Percentiles rank a stretch among this genome's conserved stretches.
phyloP scores from a whole-genome alignment of 2,797 vertebrate species.

The Darevskia mixta region DNA sequence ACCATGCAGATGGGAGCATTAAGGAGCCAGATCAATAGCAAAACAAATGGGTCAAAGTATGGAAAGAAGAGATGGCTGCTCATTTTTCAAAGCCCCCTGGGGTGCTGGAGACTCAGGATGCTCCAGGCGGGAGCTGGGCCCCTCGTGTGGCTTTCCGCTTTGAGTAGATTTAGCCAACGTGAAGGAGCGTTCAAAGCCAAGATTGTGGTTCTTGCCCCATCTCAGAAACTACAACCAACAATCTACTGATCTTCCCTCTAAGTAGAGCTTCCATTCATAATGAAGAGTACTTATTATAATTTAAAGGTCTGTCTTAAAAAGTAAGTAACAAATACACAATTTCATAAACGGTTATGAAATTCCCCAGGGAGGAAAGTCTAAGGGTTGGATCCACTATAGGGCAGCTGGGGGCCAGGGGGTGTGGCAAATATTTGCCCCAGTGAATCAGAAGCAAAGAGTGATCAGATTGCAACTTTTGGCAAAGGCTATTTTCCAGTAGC shows the following conservation, averaged over 20 bases:
- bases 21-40: not conserved
- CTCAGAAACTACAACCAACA: not conserved
- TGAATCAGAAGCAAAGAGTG: not conserved
- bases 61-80: not conserved
- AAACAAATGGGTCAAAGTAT: not conserved
- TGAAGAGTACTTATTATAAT: no score
- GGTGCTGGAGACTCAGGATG: not conserved
- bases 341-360: not conserved
- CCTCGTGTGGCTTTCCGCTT: not conserved
- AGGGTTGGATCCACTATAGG: not conserved
- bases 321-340: not conserved
- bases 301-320: not conserved
- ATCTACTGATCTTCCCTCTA: no score
- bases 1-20: not conserved
- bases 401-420: not conserved
- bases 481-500: not conserved
- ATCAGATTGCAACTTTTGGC: not conserved
- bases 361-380: not conserved
- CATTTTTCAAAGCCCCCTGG: not conserved
- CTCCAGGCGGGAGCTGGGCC: not conserved
- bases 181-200: not conserved
- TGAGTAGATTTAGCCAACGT: not conserved
- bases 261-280: no score
- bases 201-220: not conserved
- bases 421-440: not conserved